Conservation (phyloP, 2,113 vertebrate species). For the Vidua chalybeata region DNA sequence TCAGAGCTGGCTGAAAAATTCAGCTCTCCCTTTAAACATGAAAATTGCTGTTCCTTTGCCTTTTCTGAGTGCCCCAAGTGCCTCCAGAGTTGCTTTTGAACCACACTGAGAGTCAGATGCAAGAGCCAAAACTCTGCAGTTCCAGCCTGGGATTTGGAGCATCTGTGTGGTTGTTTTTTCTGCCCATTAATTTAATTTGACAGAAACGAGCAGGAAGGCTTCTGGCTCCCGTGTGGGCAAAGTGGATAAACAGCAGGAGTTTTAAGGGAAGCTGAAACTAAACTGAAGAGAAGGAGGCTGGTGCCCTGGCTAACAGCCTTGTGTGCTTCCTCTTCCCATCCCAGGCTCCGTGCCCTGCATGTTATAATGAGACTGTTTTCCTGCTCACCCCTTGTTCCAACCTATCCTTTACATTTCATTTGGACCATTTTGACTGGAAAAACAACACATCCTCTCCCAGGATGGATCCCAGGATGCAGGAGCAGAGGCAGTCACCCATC, state of each 20-base stretch:
- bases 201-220: constrained; percentile 57
- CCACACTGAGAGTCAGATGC: not conserved
- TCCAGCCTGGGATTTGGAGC: constrained; percentile 48
- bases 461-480: not conserved
- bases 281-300: constrained; percentile 8
- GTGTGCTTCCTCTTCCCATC: not conserved
- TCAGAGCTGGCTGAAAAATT: not conserved
- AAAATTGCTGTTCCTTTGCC: not conserved
- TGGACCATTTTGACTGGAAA: not conserved
- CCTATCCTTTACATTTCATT: not conserved
- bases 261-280: constrained; percentile 18
- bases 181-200: constrained; percentile 62
- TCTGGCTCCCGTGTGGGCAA: constrained; percentile 37
- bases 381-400: not conserved
- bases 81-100: constrained; percentile 6
- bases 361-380: not conserved
- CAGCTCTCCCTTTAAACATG: not conserved
- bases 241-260: constrained; percentile 56
- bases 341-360: not conserved
- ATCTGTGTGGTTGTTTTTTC: constrained; percentile 41
- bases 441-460: not conserved
- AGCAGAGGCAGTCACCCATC: not conserved
- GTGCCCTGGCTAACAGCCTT: not conserved
- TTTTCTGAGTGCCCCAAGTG: not conserved
- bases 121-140: constrained; percentile 5